phyloP scores from a whole-genome alignment of 2,113 vertebrate species.

The Spea multiplicata region DNA sequence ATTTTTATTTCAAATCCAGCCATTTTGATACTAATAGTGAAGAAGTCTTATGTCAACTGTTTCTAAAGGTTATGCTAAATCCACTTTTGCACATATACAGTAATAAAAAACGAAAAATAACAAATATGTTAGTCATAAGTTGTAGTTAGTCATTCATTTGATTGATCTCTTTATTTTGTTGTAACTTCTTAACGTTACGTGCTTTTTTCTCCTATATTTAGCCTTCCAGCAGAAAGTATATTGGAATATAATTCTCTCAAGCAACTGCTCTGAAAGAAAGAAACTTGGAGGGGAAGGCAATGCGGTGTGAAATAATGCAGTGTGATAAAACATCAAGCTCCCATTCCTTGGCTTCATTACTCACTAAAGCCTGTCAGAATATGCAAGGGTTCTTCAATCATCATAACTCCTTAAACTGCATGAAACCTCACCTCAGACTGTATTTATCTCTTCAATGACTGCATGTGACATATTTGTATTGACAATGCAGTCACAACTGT shows the following conservation, averaged over 20 bases:
- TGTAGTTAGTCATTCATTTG: too few relatives aligned
- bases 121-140: too few relatives aligned
- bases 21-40: too few relatives aligned
- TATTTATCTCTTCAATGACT: conserved; percentile 17
- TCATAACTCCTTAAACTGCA: conserved; percentile 10
- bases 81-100: too few relatives aligned
- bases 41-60: too few relatives aligned
- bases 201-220: neutral
- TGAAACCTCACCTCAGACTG: conserved; percentile 8
- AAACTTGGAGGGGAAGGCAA: neutral
- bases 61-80: too few relatives aligned
- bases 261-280: neutral
- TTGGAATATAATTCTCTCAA: neutral
- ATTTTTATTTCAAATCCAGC: too few relatives aligned
- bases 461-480: conserved; percentile 27
- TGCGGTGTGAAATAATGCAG: neutral
- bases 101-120: too few relatives aligned
- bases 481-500: conserved; percentile 29
- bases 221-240: neutral
- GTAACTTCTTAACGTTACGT: too few relatives aligned
- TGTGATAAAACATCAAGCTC: neutral
- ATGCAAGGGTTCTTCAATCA: conserved; percentile 31
- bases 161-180: too few relatives aligned
- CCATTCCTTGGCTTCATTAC: conserved; percentile 8
- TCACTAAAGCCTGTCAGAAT: conserved; percentile 21